Base-by-base conservation (phyloP, 2,113 vertebrate species). In the Neofelis nebulosa region DNA sequence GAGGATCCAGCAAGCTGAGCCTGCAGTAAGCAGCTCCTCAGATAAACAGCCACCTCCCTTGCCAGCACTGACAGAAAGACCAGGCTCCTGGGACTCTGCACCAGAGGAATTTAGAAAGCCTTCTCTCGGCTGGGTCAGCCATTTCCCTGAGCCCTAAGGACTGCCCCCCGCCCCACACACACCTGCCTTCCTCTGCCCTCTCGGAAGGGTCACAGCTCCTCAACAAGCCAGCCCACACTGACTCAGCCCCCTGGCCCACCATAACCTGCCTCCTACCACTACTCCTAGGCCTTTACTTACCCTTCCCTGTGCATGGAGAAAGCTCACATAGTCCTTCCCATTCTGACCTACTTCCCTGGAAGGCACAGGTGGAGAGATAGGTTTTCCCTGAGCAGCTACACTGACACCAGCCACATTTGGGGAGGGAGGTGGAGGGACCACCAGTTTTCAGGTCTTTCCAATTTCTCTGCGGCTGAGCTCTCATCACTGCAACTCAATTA, bases 31-130 rank as follows among this genome's bases (percentile, higher is more conserved):
- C 19, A 9, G 0, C 19, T 69, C n/a, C 31, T 66, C 68, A 65
- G 50, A 57, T 65, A 81, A 93, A 80, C 6, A 14, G 38, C 29
- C 5, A n/a, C 29, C 73, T 90, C 57, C 36, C 19, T 11, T 89
- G 61, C 71, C 95, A 94, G 61, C 79, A 83, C 13, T 33, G 19
- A 74, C 68, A 94, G 74, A 45, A 94, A 97, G 90, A 16, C n/a
- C 69, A 94, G 88, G 73, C 82, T 83, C 73, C 33, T 9, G 8
- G 31, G 63, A 74, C 48, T 68, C 79, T 27, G 33, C 45, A 69
- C 84, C 76, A 89, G 86, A 95, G 74, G 76, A 93, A 94, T 71
- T 57, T 55, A 80, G 41, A 95, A 88, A 57, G 36, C 18, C 38
- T 65, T 93, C 81, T 65, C 71, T 91, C 36, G 11, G 2, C 19